A percentile compares a stretch with the other conserved stretches of the same genome.
Conservation (phyloP, 1,140 invertebrate species). For the Babylonia areolata region DNA sequence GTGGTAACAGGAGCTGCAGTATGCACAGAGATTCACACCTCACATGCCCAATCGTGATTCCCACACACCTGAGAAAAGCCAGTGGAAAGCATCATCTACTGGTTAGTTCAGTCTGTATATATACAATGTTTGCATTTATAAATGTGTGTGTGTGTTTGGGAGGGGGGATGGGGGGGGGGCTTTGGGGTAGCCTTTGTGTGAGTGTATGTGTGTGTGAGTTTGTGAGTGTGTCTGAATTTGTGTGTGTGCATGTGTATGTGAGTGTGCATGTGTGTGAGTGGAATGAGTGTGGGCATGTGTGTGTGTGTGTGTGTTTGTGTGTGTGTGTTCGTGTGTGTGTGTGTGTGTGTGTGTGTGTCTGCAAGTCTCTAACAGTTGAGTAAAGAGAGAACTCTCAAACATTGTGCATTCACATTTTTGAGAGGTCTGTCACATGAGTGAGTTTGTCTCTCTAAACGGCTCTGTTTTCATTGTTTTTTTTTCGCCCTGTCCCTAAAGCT, state of each 20-base stretch:
- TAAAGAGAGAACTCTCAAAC: no score
- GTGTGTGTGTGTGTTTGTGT: neutral
- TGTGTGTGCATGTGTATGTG: neutral
- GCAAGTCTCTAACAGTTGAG: no score
- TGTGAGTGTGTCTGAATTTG: neutral
- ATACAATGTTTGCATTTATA: neutral
- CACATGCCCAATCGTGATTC: neutral
- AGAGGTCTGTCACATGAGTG: no score
- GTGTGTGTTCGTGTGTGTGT: neutral
- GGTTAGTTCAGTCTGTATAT: neutral
- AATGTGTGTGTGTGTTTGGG: neutral
- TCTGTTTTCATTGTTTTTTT: neutral
- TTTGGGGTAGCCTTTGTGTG: neutral
- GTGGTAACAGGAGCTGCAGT: constrained; percentile 64
- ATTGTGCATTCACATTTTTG: no score
- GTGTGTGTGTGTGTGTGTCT: neutral
- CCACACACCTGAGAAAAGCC: constrained; percentile 24
- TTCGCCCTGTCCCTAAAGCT: no score
- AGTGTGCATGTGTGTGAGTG: neutral
- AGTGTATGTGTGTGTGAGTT: neutral
- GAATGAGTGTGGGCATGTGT: neutral
- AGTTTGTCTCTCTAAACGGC: no score
- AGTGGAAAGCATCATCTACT: neutral
- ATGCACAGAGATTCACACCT: constrained; percentile 60
- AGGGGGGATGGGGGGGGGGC: neutral